Conservation (phyloP, 1,140 invertebrate species). For the Copidosoma floridanum region DNA sequence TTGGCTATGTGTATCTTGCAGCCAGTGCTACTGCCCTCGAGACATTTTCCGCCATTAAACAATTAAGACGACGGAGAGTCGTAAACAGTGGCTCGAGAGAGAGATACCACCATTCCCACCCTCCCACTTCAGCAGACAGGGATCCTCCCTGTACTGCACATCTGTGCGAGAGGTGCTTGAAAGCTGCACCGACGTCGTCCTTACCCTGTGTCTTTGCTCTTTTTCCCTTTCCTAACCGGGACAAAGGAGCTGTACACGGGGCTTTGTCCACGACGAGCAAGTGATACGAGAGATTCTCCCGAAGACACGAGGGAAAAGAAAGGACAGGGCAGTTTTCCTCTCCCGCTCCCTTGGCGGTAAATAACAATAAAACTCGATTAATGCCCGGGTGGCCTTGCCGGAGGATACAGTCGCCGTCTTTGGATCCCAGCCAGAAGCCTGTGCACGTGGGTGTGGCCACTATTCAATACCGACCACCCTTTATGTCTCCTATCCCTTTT, state of each 20-base stretch:
- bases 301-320: neutral
- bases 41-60: no score
- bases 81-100: neutral
- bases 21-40: no score
- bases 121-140: no score
- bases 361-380: constrained; percentile 59
- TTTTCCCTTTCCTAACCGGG: neutral
- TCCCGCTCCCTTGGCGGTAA: constrained; percentile 46
- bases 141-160: no score
- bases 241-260: neutral
- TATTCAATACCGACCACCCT: no score
- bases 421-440: constrained; percentile 50
- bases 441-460: no score
- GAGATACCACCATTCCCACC: neutral
- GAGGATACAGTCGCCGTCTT: constrained; percentile 48
- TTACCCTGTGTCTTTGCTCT: neutral
- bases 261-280: neutral
- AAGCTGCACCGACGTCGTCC: neutral
- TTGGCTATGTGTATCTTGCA: no score
- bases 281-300: neutral
- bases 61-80: constrained; percentile 3
- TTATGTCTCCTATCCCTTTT: no score
- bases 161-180: no score
- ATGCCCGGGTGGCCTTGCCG: constrained; percentile 49
- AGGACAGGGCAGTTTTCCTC: no score